Evolutionary conservation across 37 sponge, comb jelly and placozoan species (phyloP).

Genomic region (Crambe crambe): DNA sequence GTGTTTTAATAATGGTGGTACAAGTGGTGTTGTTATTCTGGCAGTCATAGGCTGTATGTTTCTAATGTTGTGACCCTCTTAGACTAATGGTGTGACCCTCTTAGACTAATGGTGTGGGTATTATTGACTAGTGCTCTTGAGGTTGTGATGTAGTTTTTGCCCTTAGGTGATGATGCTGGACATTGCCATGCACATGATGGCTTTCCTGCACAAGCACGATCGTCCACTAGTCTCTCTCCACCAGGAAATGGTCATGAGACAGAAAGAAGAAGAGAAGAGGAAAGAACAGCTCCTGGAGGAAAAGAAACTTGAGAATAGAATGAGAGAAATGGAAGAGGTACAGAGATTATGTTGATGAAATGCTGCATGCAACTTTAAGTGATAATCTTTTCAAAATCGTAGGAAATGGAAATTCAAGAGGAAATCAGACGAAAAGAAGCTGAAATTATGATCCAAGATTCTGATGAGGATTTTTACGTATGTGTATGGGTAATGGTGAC

Average conservation of each 20-base stretch:
- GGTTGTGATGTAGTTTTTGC: background rate
- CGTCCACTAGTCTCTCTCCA: conserved; percentile 66
- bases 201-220: conserved; percentile 69
- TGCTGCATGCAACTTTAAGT: background rate
- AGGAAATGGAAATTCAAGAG: conserved; percentile 4
- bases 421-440: conserved; percentile 44
- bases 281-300: conserved; percentile 19
- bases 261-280: conserved; percentile 45
- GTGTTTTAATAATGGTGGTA: no score
- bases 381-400: conserved; percentile 9
- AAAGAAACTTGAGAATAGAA: conserved; percentile 19
- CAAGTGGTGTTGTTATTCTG: no score
- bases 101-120: no score
- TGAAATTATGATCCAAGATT: conserved; percentile 5
- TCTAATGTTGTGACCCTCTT: no score
- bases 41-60: no score
- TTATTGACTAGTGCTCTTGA: no score
- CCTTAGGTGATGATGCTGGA: conserved; percentile 72
- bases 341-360: background rate
- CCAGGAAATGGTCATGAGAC: conserved; percentile 73
- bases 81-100: no score
- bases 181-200: conserved; percentile 45
- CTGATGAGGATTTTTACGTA: conserved; percentile 13
- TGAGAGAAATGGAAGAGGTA: conserved; percentile 48
- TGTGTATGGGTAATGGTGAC: no score